Evolutionary conservation across 2,888 invertebrate genomes (phyloP).

Genomic region (Notodonta ziczac): DNA sequence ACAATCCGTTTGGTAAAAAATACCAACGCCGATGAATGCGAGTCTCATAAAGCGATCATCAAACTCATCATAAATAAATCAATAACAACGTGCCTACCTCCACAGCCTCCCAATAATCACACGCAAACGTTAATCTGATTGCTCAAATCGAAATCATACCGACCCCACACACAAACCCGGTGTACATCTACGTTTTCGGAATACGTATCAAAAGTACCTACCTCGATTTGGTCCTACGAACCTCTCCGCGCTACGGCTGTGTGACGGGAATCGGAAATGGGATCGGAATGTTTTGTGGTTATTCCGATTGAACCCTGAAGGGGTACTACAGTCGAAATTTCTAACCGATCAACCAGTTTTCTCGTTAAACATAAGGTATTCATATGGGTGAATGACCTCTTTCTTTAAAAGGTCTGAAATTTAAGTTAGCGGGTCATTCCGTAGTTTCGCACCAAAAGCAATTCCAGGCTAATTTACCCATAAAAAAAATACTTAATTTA

Average conservation of each 20-base stretch:
- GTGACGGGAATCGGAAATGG: slow-evolving; percentile 79
- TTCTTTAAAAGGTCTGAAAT: slow-evolving; percentile 48
- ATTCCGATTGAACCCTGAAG: slow-evolving; percentile 76
- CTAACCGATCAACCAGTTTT: slow-evolving; percentile 62
- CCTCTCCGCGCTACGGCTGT: slow-evolving; percentile 67
- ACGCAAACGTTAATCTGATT: slow-evolving; percentile 26
- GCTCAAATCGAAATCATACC: slow-evolving; percentile 34
- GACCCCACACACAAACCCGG: slow-evolving; percentile 25
- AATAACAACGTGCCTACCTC: slow-evolving; percentile 7
- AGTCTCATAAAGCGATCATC: too few relatives aligned
- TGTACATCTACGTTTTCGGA: slow-evolving; percentile 43
- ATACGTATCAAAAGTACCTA: slow-evolving; percentile 58
- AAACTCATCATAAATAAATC: background rate
- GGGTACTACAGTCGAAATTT: slow-evolving; percentile 70
- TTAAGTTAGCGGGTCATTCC: slow-evolving; percentile 43
- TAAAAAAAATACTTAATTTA: too few relatives aligned
- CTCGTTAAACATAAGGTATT: slow-evolving; percentile 62
- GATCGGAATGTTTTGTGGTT: slow-evolving; percentile 78
- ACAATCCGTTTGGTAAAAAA: too few relatives aligned
- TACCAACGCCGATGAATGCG: too few relatives aligned
- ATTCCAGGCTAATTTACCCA: too few relatives aligned
- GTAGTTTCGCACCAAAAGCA: too few relatives aligned
- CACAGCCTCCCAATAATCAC: slow-evolving; percentile 14
- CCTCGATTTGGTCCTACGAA: slow-evolving; percentile 50
- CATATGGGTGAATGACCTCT: slow-evolving; percentile 57